Evolutionary conservation across 1,140 invertebrate species (phyloP).

Genomic region (Diuraphis noxia): DNA sequence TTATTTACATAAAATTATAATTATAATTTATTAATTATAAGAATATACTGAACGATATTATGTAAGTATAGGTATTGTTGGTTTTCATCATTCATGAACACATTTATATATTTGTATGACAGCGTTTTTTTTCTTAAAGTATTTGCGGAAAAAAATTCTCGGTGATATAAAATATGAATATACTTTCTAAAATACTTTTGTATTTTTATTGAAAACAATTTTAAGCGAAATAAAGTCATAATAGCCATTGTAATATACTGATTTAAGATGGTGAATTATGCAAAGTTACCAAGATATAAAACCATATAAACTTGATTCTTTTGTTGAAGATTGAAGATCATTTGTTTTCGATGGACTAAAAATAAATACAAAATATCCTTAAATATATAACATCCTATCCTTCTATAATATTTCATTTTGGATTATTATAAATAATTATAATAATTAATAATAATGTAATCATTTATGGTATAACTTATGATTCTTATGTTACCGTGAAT

Average conservation of each 20-base stretch:
- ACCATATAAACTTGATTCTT: background rate
- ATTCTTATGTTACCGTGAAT: background rate
- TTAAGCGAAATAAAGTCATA: background rate
- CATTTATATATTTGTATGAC: background rate
- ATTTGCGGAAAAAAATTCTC: background rate
- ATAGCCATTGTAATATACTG: too few relatives aligned
- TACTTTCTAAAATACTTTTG: background rate
- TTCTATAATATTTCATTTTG: background rate
- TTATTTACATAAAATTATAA: background rate
- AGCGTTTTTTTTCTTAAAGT: background rate
- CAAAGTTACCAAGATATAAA: background rate
- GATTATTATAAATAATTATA: too few relatives aligned
- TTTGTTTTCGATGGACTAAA: background rate
- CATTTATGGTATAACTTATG: background rate
- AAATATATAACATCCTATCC: background rate
- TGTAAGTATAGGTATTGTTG: background rate
- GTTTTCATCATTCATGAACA: too few relatives aligned
- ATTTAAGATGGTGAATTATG: background rate
- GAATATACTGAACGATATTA: background rate
- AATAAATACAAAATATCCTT: background rate
- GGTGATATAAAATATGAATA: background rate
- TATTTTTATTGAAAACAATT: background rate
- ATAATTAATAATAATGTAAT: background rate
- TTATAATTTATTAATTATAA: background rate
- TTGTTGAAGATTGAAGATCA: background rate